Evolutionary conservation across 2,888 invertebrate genomes (phyloP).

Genomic region (Pteria penguin): DNA sequence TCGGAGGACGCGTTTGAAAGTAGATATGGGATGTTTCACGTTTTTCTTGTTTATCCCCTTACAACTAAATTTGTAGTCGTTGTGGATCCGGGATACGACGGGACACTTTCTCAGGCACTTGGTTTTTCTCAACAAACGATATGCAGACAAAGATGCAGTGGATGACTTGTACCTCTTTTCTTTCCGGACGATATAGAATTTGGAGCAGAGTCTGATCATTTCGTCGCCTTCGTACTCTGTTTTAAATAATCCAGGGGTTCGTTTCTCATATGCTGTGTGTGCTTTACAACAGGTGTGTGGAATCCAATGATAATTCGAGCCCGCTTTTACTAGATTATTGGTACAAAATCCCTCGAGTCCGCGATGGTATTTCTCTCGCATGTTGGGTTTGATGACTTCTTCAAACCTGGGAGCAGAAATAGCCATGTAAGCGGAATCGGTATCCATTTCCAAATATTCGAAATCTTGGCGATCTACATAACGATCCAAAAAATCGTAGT

Average conservation of each 20-base stretch:
- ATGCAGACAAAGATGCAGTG: not conserved
- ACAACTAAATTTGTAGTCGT: constrained; percentile 7
- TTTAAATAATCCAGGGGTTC: constrained; percentile 23
- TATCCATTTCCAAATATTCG: constrained; percentile 55
- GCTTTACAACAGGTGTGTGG: constrained; percentile 13
- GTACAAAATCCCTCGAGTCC: not conserved
- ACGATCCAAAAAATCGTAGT: constrained; percentile 53
- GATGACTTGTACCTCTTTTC: not conserved
- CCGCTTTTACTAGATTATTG: not conserved
- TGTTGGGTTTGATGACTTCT: constrained; percentile 39
- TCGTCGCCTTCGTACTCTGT: constrained; percentile 27
- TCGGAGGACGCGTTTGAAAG: not conserved
- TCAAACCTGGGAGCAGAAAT: constrained; percentile 36
- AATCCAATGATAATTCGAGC: not conserved
- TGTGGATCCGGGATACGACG: no score
- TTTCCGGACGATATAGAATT: not conserved
- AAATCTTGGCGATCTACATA: constrained; percentile 46
- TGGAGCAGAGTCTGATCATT: constrained; percentile 29
- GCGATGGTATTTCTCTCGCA: not conserved
- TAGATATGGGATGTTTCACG: not conserved
- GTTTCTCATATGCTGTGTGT: constrained; percentile 24
- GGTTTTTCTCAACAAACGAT: not conserved
- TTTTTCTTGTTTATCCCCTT: not conserved
- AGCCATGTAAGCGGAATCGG: constrained; percentile 55
- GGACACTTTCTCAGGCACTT: no score